Evolutionary conservation across 2,888 invertebrate species (phyloP).

Genomic region (Scaptomyza tumidula): DNA sequence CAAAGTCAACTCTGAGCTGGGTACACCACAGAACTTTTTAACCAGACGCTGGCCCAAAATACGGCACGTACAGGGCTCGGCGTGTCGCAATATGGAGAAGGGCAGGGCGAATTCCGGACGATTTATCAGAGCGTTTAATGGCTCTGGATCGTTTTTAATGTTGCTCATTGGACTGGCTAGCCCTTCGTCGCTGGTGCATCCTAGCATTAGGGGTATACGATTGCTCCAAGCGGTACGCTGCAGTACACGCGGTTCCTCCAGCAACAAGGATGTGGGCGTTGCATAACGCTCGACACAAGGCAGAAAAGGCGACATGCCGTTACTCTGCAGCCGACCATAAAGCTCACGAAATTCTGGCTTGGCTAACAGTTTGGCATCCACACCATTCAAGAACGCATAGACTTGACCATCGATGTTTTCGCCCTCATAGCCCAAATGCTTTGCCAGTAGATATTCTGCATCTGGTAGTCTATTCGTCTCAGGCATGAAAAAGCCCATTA

Average conservation of each 20-base stretch:
- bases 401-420: constrained; percentile 71
- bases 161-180: neutral
- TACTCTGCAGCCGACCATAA: constrained; percentile 41
- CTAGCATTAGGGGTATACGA: constrained; percentile 79
- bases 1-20: constrained; percentile 63
- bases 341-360: constrained; percentile 44
- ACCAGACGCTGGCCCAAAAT: constrained; percentile 63
- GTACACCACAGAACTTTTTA: constrained; percentile 57
- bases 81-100: constrained; percentile 1
- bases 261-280: constrained; percentile 65
- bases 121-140: constrained; percentile 14
- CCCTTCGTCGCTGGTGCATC: constrained; percentile 78
- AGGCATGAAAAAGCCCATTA: constrained; percentile 70
- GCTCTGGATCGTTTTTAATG: constrained; percentile 7
- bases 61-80: constrained; percentile 21
- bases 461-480: constrained; percentile 49
- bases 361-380: constrained; percentile 56
- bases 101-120: constrained; percentile 42
- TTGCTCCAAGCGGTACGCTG: constrained; percentile 78
- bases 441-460: constrained; percentile 72
- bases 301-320: constrained; percentile 41
- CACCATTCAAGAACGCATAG: constrained; percentile 50
- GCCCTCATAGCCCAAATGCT: constrained; percentile 75
- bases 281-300: constrained; percentile 77
- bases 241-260: constrained; percentile 69